phyloP scores from a whole-genome alignment of 1,140 invertebrate genomes.

The Bilobella aurantiaca region DNA sequence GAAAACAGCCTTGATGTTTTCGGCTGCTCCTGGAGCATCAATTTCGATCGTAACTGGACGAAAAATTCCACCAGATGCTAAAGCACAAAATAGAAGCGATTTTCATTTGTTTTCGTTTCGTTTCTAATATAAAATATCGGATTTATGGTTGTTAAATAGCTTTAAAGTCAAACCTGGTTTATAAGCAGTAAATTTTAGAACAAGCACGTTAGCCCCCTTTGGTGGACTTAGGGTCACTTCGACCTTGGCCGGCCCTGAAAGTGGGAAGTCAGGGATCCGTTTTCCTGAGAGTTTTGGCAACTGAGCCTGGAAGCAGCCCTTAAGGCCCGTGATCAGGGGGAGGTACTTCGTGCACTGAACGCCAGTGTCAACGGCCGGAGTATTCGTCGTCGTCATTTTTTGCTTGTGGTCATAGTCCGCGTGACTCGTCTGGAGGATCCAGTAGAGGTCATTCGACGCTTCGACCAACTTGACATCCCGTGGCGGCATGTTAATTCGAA shows the following conservation, averaged over 20 bases:
- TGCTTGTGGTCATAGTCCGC: neutral
- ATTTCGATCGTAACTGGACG: neutral
- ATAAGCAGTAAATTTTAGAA: neutral
- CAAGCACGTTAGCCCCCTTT: neutral
- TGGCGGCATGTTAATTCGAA: conserved; percentile 63
- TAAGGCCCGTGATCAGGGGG: neutral
- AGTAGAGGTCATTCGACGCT: conserved; percentile 17
- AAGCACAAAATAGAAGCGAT: neutral
- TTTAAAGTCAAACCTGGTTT: too few species aligned
- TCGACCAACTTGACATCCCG: conserved; percentile 66
- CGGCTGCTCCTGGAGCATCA: neutral
- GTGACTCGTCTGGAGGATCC: conserved; percentile 1
- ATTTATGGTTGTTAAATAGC: neutral
- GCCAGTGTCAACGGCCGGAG: neutral
- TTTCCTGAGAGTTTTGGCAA: neutral
- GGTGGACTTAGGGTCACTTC: neutral
- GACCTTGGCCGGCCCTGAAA: neutral
- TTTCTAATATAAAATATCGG: neutral
- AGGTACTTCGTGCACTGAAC: neutral
- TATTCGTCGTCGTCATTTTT: neutral
- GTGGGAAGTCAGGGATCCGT: neutral
- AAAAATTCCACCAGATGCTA: neutral
- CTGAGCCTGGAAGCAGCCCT: neutral
- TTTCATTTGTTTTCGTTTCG: neutral
- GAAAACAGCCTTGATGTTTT: neutral